Evolutionary conservation across 2,113 vertebrate genomes (phyloP), one percentile per base, ranked within the genome.

Genomic region (Polyodon spathula): DNA sequence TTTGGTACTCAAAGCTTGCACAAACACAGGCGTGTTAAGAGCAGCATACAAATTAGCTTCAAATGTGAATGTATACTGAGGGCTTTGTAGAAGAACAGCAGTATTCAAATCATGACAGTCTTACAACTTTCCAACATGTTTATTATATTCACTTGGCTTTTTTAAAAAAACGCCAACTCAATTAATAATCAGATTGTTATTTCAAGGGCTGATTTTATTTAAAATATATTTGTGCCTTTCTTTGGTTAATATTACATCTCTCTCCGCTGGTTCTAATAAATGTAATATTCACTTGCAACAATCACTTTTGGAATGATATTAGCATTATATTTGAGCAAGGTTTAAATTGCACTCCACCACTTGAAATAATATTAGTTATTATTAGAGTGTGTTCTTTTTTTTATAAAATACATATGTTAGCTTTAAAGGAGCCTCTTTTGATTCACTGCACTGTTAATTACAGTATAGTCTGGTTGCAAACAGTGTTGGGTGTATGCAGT

Each of bases 1-100:
- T 85, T 83, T 88, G 82, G 85, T 86, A 79, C 88, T 89, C 86
- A 85, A 89, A 89, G 81, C 81, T 81, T 90, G 87, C 84, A 89
- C 87, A 92, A 92, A 92, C 85, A 81, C 54, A 85, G 75, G 70
- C 80, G 78, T 71, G 81, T 83, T 82, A 80, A 80, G 81, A 75
- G 80, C 76, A 71, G 86, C 87, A 89, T 89, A 85, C 87, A 90
- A 90, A 93, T 90, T 76, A 90, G 86, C 74, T 83, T 75, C 55
- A n/a, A 52, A 43, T 66, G 40, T 51, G 58, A 41, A 50, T 56
- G 54, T 52, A 64, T 52, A 44, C 43, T 48, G 17, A 52, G 48
- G 51, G 48, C 57, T 60, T 60, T 50, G 27, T 27, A 27, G 27
- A 70, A 66, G 70, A 72, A 66, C 40, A 53, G 62, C 58, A 56